Conservation (phyloP, 2,113 vertebrate species). For the Mustelus asterias region DNA sequence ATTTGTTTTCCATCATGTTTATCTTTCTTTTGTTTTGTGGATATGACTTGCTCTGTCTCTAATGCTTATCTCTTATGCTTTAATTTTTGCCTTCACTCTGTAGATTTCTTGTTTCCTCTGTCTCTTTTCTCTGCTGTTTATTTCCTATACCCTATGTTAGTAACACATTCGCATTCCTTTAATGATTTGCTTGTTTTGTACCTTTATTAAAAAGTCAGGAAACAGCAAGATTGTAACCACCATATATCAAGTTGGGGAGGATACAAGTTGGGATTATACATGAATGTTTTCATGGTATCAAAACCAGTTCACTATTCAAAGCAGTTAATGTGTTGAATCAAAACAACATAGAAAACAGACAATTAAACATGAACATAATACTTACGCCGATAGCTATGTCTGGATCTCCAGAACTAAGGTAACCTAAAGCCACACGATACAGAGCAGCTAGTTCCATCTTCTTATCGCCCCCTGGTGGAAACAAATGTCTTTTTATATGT, state of each 20-base stretch:
- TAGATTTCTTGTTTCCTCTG: not conserved
- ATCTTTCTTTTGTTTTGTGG: not conserved
- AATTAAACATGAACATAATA: constrained; percentile 41
- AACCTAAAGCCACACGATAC: constrained; percentile 62
- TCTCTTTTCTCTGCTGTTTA: not conserved
- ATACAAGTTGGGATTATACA: not conserved
- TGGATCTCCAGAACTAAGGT: constrained; percentile 58
- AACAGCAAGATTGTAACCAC: not conserved
- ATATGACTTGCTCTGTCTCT: not conserved
- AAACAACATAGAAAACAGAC: not conserved
- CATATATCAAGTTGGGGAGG: not conserved
- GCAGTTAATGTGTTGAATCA: not conserved
- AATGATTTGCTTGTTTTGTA: not conserved
- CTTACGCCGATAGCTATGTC: constrained; percentile 60
- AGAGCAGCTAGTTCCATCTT: constrained; percentile 62
- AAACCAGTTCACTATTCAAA: not conserved
- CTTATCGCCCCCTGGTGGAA: constrained; percentile 52
- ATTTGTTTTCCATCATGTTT: not conserved
- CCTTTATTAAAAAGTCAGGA: not conserved
- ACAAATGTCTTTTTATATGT: constrained; percentile 43
- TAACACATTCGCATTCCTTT: not conserved
- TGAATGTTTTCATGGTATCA: not conserved
- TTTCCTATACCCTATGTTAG: not conserved
- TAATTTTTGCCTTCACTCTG: not conserved
- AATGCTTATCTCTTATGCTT: not conserved